Evolutionary conservation across 2,888 invertebrate genomes (phyloP), one percentile per base, ranked within the genome.

Genomic region (Sinelater perroti): DNA sequence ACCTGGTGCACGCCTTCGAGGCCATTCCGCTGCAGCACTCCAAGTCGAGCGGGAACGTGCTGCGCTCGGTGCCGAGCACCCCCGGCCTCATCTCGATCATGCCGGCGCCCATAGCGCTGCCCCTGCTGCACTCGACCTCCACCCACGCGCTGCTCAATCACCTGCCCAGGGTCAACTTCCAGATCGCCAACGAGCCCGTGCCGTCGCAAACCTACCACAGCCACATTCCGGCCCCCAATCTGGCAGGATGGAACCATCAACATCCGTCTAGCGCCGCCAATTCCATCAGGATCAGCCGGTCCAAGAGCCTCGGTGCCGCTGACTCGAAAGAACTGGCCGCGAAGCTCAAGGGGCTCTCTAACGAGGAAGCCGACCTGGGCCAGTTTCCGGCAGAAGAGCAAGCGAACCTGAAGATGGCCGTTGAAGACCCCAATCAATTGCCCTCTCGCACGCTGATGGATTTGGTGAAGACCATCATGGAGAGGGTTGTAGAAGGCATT

Each of bases 401-500:
- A 76, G 82, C 85, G 52, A 83, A 88, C 64, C 83, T 93, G 56
- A 87, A 89, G 68, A 86, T 87, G 70, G 91, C 93, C 21, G 80
- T 90, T 50, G 88, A 91, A 76, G 92, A 93, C 79, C 93, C 93
- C 1, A 92, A 92, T 78, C 85, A 88, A 52, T 81, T 93, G 53
- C 84, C 85, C 60, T 85, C 88, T 0, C 82, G 89, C 58, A 86
- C 87, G 8, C 81, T 94, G 56, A 93, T 94, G 93, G 92, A 93
- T 76, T 81, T 93, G 49, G 93, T 93, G 36, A 87, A 89, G 50
- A 88, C 89, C 71, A 85, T 93, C 65, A 85, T 93, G 77, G 87
- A 89, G 56, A 87, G 91, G 68, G 89, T 90, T 10, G 88, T 92
- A 63, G 92, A 93, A 78, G 89, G 90, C 3, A 78, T 78, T 35